Percentiles rank a stretch among this genome's conserved stretches.
These are phyloP conservation scores for Drosophila equinoxialis DNA, from an alignment of 1,140 invertebrate species.

Conservation along the genomic window DNA sequence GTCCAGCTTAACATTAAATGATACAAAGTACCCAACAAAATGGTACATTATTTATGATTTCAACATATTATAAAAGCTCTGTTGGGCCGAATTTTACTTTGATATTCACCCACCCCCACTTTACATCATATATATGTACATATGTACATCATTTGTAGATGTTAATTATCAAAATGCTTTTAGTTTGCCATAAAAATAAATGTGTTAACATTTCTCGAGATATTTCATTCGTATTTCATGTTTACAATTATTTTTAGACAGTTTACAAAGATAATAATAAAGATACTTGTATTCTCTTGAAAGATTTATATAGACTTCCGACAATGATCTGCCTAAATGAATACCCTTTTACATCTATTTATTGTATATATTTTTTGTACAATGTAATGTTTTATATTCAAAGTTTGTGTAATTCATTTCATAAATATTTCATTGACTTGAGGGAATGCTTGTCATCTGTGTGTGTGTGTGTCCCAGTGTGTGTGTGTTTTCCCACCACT, in stretches of 20 bases:
- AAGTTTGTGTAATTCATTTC: conserved; percentile 21
- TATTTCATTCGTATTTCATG: background rate
- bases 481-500: conserved; percentile 41
- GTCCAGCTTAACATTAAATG: conserved; percentile 6
- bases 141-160: too few relatives aligned
- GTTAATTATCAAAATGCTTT: background rate
- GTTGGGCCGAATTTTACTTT: background rate
- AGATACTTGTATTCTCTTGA: too few relatives aligned
- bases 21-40: background rate
- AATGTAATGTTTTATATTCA: conserved; percentile 13
- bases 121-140: too few relatives aligned
- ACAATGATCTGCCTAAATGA: too few relatives aligned
- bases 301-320: too few relatives aligned
- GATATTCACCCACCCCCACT: background rate
- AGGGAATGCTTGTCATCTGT: conserved; percentile 7
- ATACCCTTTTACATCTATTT: too few relatives aligned
- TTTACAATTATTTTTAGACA: too few relatives aligned
- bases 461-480: conserved; percentile 30
- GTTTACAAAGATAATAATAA: too few relatives aligned
- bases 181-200: background rate
- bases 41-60: conserved; percentile 1
- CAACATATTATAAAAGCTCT: background rate
- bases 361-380: too few relatives aligned
- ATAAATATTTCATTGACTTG: conserved; percentile 49
- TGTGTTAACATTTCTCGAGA: background rate